phyloP scores from a whole-genome alignment of 2,113 vertebrate species.

The Cyrtonyx montezumae region DNA sequence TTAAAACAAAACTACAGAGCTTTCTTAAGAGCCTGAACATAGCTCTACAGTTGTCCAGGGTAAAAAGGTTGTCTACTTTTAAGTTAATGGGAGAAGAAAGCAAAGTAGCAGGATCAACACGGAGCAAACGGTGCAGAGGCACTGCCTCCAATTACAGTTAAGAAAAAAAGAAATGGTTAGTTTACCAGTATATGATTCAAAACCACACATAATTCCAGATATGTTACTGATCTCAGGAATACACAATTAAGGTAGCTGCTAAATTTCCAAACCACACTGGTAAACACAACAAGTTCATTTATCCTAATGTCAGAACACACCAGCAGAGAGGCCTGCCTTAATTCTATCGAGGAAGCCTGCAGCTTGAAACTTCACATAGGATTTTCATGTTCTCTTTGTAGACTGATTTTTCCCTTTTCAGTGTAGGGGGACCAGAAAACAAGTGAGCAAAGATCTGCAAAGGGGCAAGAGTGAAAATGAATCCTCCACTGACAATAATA shows the following conservation, averaged over 20 bases:
- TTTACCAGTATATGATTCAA: neutral
- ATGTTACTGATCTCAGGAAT: rapidly evolving
- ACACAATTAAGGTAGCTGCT: neutral
- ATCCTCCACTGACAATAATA: neutral
- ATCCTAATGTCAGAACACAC: neutral
- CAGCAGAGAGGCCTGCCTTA: neutral
- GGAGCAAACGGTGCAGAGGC: neutral
- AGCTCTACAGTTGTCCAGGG: neutral
- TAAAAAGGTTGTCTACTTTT: neutral
- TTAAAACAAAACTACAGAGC: neutral
- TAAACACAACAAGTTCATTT: neutral
- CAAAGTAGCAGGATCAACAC: neutral
- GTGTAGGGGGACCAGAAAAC: neutral
- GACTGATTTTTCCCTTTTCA: neutral
- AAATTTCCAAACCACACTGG: neutral
- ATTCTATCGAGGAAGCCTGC: neutral
- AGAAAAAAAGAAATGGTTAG: neutral
- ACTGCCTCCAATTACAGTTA: neutral
- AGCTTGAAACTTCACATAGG: neutral
- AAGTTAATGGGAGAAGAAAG: neutral
- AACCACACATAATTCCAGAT: neutral
- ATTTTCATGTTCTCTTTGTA: neutral
- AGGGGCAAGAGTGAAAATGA: neutral
- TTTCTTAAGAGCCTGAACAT: neutral
- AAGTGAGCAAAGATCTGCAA: neutral